Conservation (phyloP, 2,113 vertebrate genomes). For the crab-eating macaque (Macaca fascicularis) region DNA sequence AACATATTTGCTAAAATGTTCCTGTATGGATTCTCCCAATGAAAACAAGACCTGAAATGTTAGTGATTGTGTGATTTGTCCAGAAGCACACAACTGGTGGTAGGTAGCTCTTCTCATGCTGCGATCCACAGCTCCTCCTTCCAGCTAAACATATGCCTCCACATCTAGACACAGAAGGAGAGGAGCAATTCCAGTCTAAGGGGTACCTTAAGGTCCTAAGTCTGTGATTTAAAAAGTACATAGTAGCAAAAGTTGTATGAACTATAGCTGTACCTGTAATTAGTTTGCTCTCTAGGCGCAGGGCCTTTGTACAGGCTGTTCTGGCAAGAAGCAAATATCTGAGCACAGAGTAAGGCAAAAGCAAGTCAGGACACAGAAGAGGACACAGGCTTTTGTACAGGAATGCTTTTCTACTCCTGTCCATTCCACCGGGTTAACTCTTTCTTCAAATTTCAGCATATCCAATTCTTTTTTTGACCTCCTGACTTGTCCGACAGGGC, state of each 20-base stretch:
- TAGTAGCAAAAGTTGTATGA: background rate
- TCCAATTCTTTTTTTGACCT: background rate
- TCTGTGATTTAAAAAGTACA: background rate
- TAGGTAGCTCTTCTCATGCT: background rate
- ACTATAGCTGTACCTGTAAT: background rate
- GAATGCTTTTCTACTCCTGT: background rate
- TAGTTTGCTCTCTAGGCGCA: background rate
- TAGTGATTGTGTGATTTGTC: background rate
- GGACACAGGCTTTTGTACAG: background rate
- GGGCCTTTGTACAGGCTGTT: background rate
- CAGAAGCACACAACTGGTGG: background rate
- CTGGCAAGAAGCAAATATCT: background rate
- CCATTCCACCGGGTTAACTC: background rate
- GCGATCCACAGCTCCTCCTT: background rate
- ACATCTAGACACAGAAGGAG: background rate
- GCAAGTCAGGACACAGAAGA: background rate
- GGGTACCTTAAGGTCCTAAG: background rate
- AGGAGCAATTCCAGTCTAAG: background rate
- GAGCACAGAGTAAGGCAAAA: background rate
- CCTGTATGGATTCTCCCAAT: background rate
- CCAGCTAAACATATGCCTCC: background rate
- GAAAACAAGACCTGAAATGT: background rate
- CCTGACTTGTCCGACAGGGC: background rate
- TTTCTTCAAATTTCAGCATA: slow-evolving; percentile 9
- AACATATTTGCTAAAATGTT: background rate